phyloP scores from a whole-genome alignment of 2,113 vertebrate species.

The Sialia sialis region DNA sequence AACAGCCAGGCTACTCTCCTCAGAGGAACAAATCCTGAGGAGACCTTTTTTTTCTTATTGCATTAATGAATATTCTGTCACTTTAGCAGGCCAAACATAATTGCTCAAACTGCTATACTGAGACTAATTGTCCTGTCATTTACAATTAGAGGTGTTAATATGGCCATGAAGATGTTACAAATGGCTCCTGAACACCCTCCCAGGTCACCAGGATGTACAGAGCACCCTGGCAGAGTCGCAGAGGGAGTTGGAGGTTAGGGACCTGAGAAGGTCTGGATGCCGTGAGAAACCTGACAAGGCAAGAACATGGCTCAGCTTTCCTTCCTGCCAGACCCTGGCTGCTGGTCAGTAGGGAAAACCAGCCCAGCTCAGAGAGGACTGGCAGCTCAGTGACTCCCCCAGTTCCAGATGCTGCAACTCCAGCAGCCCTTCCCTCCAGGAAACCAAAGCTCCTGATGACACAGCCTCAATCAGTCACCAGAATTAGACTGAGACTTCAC shows the following conservation, averaged over 20 bases:
- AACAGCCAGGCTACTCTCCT: not conserved
- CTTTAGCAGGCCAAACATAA: not conserved
- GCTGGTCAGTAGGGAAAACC: accelerated
- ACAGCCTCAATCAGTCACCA: not conserved
- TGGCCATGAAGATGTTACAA: not conserved
- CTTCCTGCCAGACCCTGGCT: accelerated
- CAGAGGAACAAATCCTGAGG: not conserved
- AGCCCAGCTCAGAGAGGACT: not conserved
- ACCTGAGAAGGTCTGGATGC: not conserved
- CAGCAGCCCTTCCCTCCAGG: not conserved
- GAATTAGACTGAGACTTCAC: not conserved
- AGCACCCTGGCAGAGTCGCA: not conserved
- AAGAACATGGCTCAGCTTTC: not conserved
- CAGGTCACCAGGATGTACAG: not conserved
- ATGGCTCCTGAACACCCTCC: not conserved
- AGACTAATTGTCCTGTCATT: constrained; percentile 29
- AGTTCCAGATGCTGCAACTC: accelerated
- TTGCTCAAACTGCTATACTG: not conserved
- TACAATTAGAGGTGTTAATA: constrained; percentile 28
- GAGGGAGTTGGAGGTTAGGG: not conserved
- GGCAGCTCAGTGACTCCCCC: not conserved
- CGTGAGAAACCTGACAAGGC: not conserved
- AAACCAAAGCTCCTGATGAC: not conserved
- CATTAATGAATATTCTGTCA: constrained; percentile 40
- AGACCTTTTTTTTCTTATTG: not conserved